These are phyloP conservation scores for Eristalis tenax DNA, from an alignment of 2,888 invertebrate species.

Conservation along the genomic window DNA sequence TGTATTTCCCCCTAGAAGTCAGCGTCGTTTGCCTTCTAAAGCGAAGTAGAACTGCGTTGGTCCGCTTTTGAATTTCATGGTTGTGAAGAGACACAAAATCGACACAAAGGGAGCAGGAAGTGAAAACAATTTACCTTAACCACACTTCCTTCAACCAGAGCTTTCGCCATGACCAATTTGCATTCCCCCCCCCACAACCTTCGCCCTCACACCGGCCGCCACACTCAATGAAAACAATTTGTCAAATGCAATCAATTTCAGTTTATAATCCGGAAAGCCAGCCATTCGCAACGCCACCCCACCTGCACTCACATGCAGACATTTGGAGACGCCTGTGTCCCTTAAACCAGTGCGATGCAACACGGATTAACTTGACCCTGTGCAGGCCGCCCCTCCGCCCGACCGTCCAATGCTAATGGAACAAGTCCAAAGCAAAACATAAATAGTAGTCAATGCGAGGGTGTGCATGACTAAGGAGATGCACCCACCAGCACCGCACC, in stretches of 20 bases:
- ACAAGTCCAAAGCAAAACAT: neutral
- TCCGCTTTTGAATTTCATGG: neutral
- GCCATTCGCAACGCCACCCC: neutral
- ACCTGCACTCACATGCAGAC: neutral
- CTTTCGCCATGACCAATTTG: neutral
- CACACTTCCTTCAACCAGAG: neutral
- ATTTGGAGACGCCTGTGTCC: neutral
- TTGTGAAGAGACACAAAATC: too few relatives aligned
- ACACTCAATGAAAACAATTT: constrained; percentile 31
- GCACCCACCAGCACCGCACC: neutral
- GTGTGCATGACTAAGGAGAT: constrained; percentile 13
- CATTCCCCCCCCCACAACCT: neutral
- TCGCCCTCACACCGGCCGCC: neutral
- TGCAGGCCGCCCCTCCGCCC: neutral
- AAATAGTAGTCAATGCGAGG: constrained; percentile 21
- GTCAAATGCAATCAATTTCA: constrained; percentile 49
- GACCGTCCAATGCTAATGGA: neutral
- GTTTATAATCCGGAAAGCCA: constrained; percentile 5
- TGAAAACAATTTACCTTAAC: constrained; percentile 5
- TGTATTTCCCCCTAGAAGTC: too few relatives aligned
- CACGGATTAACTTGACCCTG: constrained; percentile 16
- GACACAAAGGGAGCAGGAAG: too few relatives aligned
- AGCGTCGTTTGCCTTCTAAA: too few relatives aligned
- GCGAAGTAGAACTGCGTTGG: neutral
- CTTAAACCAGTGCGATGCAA: constrained; percentile 7